Evolutionary conservation across 2,797 vertebrate genomes (phyloP).

Genomic region (Hippocampus kuda): DNA sequence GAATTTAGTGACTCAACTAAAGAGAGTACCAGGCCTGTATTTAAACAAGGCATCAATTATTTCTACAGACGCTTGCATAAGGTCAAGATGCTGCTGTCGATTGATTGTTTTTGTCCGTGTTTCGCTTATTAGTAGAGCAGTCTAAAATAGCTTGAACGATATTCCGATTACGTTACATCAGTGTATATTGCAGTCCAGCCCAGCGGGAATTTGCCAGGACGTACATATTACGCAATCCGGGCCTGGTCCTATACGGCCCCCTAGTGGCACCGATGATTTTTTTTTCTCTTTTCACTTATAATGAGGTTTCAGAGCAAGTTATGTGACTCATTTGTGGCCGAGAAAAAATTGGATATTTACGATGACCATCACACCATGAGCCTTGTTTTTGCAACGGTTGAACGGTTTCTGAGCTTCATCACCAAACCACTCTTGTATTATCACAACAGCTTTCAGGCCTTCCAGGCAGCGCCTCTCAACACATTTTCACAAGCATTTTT

Average conservation of each 20-base stretch:
- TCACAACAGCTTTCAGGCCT: background rate
- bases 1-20: background rate
- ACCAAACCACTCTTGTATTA: background rate
- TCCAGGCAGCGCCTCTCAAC: background rate
- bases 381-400: background rate
- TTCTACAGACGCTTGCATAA: too few species aligned
- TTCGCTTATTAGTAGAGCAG: background rate
- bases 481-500: slow-evolving; percentile 5
- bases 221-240: too few species aligned
- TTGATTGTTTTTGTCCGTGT: too few species aligned
- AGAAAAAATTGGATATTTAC: background rate
- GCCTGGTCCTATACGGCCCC: too few species aligned
- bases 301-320: background rate
- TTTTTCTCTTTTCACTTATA: background rate
- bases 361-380: background rate
- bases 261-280: too few species aligned
- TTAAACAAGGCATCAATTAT: too few species aligned
- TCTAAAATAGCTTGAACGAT: too few species aligned
- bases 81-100: too few species aligned
- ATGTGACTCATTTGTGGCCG: background rate
- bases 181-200: too few species aligned
- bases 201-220: too few species aligned
- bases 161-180: too few species aligned
- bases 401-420: background rate
- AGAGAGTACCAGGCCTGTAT: background rate